Conservation (phyloP, 2,888 invertebrate genomes). For the Stenurella melanura region DNA sequence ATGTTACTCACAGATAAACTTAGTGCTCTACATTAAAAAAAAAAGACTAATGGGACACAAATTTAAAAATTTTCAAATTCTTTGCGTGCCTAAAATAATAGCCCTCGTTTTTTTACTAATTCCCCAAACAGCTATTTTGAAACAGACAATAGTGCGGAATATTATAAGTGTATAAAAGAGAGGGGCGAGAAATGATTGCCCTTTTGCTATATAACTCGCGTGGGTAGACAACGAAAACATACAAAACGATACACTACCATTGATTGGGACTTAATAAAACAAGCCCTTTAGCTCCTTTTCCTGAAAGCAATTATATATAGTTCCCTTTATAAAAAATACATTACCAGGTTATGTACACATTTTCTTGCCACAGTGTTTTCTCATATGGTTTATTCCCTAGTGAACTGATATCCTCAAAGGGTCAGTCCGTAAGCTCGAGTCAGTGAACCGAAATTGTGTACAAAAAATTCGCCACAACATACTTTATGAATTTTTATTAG, state of each 20-base stretch:
- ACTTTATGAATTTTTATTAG: not conserved
- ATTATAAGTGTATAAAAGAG: no score
- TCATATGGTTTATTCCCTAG: conserved; percentile 9
- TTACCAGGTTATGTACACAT: not conserved
- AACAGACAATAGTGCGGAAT: no score
- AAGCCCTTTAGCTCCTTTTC: not conserved
- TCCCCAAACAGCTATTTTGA: no score
- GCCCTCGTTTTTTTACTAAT: no score
- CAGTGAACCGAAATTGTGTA: conserved; percentile 1
- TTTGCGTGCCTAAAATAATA: no score
- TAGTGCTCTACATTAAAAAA: no score
- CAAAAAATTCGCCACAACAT: not conserved
- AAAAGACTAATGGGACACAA: no score
- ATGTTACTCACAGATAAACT: no score
- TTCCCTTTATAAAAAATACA: conserved; percentile 24
- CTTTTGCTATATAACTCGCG: not conserved
- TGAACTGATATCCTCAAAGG: not conserved
- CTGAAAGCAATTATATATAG: conserved; percentile 5
- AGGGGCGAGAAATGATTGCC: not conserved
- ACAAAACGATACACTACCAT: not conserved
- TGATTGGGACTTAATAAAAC: not conserved
- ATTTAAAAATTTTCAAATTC: no score
- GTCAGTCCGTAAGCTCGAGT: not conserved
- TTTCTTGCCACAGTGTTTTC: conserved; percentile 14
- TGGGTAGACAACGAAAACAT: not conserved